Conservation (phyloP, 2,888 invertebrate species). For the Drosophila emarginata region DNA sequence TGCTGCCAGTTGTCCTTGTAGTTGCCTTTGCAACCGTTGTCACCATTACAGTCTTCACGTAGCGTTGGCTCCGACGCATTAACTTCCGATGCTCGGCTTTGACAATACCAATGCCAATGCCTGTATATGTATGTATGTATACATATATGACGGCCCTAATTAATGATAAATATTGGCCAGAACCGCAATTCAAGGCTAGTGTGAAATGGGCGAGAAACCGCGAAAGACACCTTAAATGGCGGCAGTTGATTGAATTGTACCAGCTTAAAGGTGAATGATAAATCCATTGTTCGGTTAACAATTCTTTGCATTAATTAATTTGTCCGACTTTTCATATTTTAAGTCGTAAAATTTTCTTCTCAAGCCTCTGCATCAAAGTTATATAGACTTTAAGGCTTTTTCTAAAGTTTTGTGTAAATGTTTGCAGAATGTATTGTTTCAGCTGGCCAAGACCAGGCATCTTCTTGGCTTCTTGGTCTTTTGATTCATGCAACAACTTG, state of each 20-base stretch:
- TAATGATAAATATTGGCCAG: slow-evolving; percentile 64
- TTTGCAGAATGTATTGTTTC: slow-evolving; percentile 35
- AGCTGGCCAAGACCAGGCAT: slow-evolving; percentile 35
- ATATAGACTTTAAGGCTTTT: slow-evolving; percentile 14
- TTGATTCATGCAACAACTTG: slow-evolving; percentile 44
- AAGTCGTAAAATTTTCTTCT: not conserved
- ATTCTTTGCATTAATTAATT: slow-evolving; percentile 14
- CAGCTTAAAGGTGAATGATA: slow-evolving; percentile 19
- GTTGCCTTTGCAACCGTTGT: slow-evolving; percentile 14
- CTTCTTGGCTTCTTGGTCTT: not conserved
- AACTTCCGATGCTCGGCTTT: slow-evolving; percentile 44
- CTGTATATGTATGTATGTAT: no score
- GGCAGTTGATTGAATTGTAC: slow-evolving; percentile 28
- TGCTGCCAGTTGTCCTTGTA: slow-evolving; percentile 22
- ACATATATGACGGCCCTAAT: slow-evolving; percentile 55
- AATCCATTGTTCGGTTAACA: slow-evolving; percentile 32
- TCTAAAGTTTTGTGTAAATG: not conserved
- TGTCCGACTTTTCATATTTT: slow-evolving; percentile 14
- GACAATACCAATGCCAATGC: not conserved
- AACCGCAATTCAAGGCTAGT: slow-evolving; percentile 8
- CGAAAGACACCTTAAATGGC: slow-evolving; percentile 19
- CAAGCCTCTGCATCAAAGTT: slow-evolving; percentile 17
- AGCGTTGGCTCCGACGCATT: slow-evolving; percentile 15
- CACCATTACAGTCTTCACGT: slow-evolving; percentile 28
- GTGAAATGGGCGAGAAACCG: slow-evolving; percentile 25